Evolutionary conservation across 2,888 invertebrate genomes (phyloP).

Genomic region (Sphaerophoria rueppellii): DNA sequence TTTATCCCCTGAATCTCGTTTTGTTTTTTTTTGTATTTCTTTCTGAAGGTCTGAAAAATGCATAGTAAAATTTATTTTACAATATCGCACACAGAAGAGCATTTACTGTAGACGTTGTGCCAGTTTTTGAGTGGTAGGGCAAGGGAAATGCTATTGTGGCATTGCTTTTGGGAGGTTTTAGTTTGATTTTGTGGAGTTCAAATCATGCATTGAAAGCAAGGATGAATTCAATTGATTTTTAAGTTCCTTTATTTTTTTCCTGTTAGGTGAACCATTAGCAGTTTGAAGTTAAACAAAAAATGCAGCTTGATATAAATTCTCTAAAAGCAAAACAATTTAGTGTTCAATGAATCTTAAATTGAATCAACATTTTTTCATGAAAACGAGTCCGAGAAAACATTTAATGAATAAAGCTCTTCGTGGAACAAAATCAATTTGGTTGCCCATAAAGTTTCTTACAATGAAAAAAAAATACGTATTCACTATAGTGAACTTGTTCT

Average conservation of each 20-base stretch:
- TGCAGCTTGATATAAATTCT: constrained; percentile 6
- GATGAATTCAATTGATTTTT: constrained; percentile 49
- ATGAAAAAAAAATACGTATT: too few relatives aligned
- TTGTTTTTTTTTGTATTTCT: constrained; percentile 10
- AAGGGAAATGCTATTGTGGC: constrained; percentile 11
- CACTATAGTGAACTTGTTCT: too few relatives aligned
- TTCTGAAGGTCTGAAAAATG: not conserved
- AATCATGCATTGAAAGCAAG: not conserved
- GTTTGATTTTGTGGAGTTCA: constrained; percentile 5
- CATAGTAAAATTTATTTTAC: not conserved
- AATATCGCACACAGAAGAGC: constrained; percentile 26
- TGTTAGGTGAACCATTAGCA: constrained; percentile 19
- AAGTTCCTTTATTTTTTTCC: not conserved
- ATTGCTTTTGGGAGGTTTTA: constrained; percentile 38
- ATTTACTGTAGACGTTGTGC: constrained; percentile 22
- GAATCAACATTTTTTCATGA: constrained; percentile 1
- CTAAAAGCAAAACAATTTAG: constrained; percentile 25
- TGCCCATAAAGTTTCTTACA: too few relatives aligned
- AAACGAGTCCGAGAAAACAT: too few relatives aligned
- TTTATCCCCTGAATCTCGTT: constrained; percentile 47
- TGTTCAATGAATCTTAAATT: constrained; percentile 25
- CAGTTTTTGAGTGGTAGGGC: constrained; percentile 10
- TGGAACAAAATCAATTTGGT: too few relatives aligned
- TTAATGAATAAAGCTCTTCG: too few relatives aligned
- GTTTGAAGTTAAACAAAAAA: constrained; percentile 1